These are phyloP conservation scores for Bungarus multicinctus DNA, from an alignment of 2,113 vertebrate species.

Conservation along the genomic window DNA sequence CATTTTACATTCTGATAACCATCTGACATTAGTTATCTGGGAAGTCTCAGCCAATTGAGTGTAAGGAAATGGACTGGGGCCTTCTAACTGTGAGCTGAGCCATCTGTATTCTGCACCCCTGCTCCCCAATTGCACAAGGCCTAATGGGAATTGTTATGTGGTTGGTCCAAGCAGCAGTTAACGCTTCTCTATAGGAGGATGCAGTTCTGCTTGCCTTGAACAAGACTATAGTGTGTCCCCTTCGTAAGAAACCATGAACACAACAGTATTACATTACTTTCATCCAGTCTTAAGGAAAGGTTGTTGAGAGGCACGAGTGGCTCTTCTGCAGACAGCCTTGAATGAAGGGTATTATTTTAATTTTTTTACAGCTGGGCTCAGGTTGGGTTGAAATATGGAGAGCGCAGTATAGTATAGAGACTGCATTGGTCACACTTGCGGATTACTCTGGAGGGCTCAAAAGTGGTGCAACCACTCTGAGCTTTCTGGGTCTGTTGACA, in stretches of 20 bases:
- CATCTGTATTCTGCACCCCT: neutral
- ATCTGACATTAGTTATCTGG: neutral
- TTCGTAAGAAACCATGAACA: neutral
- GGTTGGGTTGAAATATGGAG: neutral
- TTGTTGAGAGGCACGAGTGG: neutral
- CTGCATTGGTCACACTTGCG: neutral
- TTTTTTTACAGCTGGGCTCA: neutral
- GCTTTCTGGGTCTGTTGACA: neutral
- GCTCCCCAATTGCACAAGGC: neutral
- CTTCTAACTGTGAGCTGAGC: neutral
- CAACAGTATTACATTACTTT: neutral
- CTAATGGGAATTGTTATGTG: neutral
- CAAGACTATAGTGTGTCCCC: neutral
- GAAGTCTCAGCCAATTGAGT: neutral
- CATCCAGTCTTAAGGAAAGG: neutral
- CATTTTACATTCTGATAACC: neutral
- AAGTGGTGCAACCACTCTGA: neutral
- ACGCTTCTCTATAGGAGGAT: neutral
- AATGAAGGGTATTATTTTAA: neutral
- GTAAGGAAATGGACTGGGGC: neutral
- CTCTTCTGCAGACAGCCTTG: neutral
- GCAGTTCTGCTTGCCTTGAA: neutral
- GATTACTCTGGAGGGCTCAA: neutral
- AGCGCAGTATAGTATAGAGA: neutral
- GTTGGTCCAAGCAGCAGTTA: neutral